Evolutionary conservation across 2,888 invertebrate species (phyloP).

Genomic region (Nemotelus pantherinus): DNA sequence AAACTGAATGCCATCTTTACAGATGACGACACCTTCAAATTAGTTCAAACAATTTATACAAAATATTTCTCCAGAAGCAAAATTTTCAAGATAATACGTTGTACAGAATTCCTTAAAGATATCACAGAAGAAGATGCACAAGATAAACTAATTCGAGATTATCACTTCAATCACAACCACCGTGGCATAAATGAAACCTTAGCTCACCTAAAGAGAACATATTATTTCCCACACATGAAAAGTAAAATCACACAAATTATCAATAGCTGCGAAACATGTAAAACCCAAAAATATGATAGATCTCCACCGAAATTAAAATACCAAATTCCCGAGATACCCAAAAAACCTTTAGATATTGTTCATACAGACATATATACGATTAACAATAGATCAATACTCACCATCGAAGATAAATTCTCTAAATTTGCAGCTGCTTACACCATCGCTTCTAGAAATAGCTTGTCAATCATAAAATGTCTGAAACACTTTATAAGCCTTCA

Average conservation of each 20-base stretch:
- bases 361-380: conserved; percentile 29
- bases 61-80: too few species aligned
- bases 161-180: background rate
- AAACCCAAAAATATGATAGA: conserved; percentile 43
- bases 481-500: conserved; percentile 28
- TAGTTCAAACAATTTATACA: too few species aligned
- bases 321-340: conserved; percentile 34
- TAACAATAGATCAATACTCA: conserved; percentile 29
- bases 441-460: conserved; percentile 15
- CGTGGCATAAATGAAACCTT: conserved; percentile 43
- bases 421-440: conserved; percentile 39
- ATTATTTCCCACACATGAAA: conserved; percentile 45
- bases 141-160: too few species aligned
- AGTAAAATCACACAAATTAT: conserved; percentile 38
- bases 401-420: conserved; percentile 38
- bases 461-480: conserved; percentile 9
- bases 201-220: conserved; percentile 33
- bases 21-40: too few species aligned
- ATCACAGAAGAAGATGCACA: too few species aligned
- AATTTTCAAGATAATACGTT: too few species aligned
- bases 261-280: conserved; percentile 43
- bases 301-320: conserved; percentile 47
- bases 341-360: conserved; percentile 42
- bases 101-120: too few species aligned
- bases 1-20: too few species aligned